Evolutionary conservation across 2,113 vertebrate species (phyloP), one percentile per base, ranked within the genome.

Genomic region (Mesitornis unicolor): DNA sequence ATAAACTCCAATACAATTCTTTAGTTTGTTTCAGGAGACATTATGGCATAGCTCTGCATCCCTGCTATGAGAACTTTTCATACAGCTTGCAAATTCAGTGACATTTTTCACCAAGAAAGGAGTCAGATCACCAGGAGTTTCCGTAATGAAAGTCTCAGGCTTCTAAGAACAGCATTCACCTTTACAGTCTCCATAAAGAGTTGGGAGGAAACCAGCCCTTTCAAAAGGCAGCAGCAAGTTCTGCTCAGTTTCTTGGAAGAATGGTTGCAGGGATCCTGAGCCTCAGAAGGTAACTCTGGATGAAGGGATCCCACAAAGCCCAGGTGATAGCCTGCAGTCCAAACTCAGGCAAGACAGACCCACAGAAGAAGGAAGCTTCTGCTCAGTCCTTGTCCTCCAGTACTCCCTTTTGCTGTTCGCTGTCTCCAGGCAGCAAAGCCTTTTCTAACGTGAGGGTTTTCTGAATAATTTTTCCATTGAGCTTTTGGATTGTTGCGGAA

Each of bases 321-420:
- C 57, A 26, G 20, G 6, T 11, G 0, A n/a, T 36, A 31, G 10
- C 35, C 28, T 36, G 9, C 10, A 17, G 18, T 5, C 35, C 22
- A 16, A 84, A 16, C 20, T 15, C 16, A 12, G 16, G 22, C 6
- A 22, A 69, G 20, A 24, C 5, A 57, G 40, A 42, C 4, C 4
- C 33, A 24, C 8, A 68, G 17, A 29, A 15, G 9, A 0, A 1
- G 17, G 9, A 0, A 1, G 29, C 26, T 79, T 5, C 20, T 60
- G 16, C 70, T 79, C 40, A 3, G 6, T 50, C 38, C 4, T 12
- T 9, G 21, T 35, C 8, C 25, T 7, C 7, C 35, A 68, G 8
- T 0, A 0, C 3, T 19, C 38, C 7, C 8, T 63, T 45, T 21
- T 18, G 10, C 43, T 47, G 4, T 36, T 80, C 4, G 1, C 24